Evolutionary conservation across 2,888 invertebrate genomes (phyloP).

Genomic region (Esperia sulphurella): DNA sequence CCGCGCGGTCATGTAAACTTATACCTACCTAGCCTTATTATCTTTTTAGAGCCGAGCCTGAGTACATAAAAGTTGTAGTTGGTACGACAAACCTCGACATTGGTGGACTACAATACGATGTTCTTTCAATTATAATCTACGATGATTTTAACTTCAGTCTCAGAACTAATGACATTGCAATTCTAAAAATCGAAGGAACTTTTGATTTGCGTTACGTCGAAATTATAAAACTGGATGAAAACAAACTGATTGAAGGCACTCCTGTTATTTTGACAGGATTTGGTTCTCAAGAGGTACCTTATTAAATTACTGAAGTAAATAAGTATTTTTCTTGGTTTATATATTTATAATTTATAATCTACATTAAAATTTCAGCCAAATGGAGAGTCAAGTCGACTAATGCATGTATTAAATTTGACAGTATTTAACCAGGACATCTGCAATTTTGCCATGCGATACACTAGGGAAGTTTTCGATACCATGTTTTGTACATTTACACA

Average conservation of each 20-base stretch:
- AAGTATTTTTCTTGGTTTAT: neutral
- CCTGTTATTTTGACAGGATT: constrained; percentile 53
- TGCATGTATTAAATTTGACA: constrained; percentile 47
- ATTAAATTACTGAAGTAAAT: neutral
- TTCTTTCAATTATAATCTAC: constrained; percentile 39
- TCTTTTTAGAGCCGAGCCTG: constrained; percentile 43
- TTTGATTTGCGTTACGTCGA: constrained; percentile 40
- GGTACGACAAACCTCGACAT: constrained; percentile 56
- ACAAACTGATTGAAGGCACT: constrained; percentile 45
- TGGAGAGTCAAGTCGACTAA: constrained; percentile 41
- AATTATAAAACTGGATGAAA: constrained; percentile 32
- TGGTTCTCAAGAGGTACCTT: constrained; percentile 50
- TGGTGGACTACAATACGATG: constrained; percentile 39
- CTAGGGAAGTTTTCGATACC: constrained; percentile 40
- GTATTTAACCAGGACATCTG: constrained; percentile 63
- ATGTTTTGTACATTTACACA: constrained; percentile 69
- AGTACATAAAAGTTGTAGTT: constrained; percentile 47
- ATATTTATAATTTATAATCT: neutral
- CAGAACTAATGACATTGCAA: constrained; percentile 55
- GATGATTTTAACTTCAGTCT: constrained; percentile 36
- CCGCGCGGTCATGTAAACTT: neutral
- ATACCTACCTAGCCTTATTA: neutral
- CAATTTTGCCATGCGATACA: constrained; percentile 59
- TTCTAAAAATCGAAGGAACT: constrained; percentile 39
- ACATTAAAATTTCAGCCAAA: constrained; percentile 38